Evolutionary conservation across 2,888 invertebrate genomes (phyloP), one percentile per base, ranked within the genome.

Genomic region (Drosophila mimica): DNA sequence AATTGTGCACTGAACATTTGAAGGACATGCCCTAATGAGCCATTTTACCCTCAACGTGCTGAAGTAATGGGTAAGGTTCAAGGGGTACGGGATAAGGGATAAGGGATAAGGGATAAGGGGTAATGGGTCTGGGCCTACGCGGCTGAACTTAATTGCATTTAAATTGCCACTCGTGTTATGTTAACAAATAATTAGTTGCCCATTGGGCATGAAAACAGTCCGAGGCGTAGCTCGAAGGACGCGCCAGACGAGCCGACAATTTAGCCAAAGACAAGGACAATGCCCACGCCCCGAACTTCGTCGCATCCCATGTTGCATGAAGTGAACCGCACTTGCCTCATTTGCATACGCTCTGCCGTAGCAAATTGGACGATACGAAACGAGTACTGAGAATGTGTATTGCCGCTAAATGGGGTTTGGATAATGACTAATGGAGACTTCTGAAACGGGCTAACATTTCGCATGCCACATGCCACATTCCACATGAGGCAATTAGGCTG

Each of bases 81-180:
- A n/a, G 46, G 25, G 7, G 46, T 4, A 25, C 25, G 25, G 25
- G 25, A 25, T 25, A 25, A 25, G 25, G 25, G 15, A n/a, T 30
- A 4, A 40, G 43, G 20, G 25, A 33, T 52, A 30, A n/a, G 38
- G 51, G 15, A n/a, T 30, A 4, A 40, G 43, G 20, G 25, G 38
- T 52, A 30, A n/a, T 25, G 25, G 7, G 46, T 4, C 40, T 51
- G 56, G 36, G 73, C 78, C 77, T 71, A 77, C 49, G 57, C 49
- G 58, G 67, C 67, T 74, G 83, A 70, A 69, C 87, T 89, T 87
- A 87, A 87, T 87, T 87, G 90, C 87, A 87, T 87, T 87, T 87
- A 90, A 90, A 87, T 87, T 87, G 90, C 90, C 88, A 90, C 89
- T 87, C 80, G 85, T 90, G 89, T 90, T 90, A 90, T 90, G 89